Conservation (phyloP, 2,113 vertebrate species). For the Cyphomyrus discorhynchus region DNA sequence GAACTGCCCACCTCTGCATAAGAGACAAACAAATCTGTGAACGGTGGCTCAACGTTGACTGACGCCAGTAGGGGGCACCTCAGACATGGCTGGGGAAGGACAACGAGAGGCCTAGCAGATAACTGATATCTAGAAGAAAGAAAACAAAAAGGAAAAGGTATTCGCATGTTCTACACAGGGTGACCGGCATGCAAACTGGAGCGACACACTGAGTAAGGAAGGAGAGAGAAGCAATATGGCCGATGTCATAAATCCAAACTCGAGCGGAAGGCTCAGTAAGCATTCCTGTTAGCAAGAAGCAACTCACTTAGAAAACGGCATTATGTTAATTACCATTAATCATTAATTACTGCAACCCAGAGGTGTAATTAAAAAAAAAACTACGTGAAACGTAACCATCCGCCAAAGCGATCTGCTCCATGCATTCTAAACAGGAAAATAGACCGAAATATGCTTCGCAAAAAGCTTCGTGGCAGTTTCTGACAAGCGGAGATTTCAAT, state of each 20-base stretch:
- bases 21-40: background rate
- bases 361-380: conserved; percentile 24
- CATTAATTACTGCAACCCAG: conserved; percentile 34
- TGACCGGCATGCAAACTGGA: conserved; percentile 4
- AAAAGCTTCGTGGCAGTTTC: background rate
- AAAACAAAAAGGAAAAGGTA: background rate
- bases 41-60: background rate
- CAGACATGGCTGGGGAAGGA: background rate
- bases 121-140: background rate
- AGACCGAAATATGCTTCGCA: background rate
- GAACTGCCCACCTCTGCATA: background rate
- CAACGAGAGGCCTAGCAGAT: background rate
- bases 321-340: conserved; percentile 36
- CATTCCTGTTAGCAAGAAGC: conserved; percentile 20
- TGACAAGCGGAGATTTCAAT: background rate
- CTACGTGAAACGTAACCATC: conserved; percentile 20
- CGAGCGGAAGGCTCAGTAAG: conserved; percentile 12
- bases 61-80: background rate
- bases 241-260: conserved; percentile 25
- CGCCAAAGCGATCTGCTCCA: conserved; percentile 26
- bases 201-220: conserved; percentile 28
- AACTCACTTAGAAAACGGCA: conserved; percentile 32
- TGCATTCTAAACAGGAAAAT: background rate
- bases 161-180: background rate
- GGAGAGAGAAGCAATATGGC: background rate